These are phyloP conservation scores for Cynocephalus volans DNA, from an alignment of 2,113 vertebrate species.

Conservation along the genomic window DNA sequence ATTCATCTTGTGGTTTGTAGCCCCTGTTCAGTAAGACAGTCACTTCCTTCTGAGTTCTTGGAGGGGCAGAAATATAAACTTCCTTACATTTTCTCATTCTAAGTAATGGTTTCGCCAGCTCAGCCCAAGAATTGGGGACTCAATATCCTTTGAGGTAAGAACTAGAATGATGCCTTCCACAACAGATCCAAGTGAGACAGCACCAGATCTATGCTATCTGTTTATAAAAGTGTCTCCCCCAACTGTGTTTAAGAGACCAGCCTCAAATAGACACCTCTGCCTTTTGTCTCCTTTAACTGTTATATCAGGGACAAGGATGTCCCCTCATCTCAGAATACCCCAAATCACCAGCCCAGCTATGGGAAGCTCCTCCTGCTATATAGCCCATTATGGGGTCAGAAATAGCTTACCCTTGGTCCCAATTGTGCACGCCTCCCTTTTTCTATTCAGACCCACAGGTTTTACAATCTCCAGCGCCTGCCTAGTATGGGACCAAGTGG, in stretches of 20 bases:
- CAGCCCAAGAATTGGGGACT: neutral
- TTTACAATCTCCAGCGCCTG: neutral
- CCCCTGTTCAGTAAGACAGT: neutral
- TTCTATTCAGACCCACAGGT: neutral
- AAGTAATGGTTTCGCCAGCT: neutral
- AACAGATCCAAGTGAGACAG: neutral
- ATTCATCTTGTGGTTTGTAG: neutral
- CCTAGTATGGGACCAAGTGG: neutral
- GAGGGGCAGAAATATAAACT: neutral
- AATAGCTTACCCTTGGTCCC: neutral
- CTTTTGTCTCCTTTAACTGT: neutral
- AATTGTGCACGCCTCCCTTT: neutral
- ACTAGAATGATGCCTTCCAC: neutral
- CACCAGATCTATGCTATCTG: neutral
- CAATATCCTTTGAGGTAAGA: neutral
- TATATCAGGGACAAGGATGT: neutral
- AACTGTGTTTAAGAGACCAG: neutral
- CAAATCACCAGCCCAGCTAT: neutral
- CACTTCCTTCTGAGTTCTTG: neutral
- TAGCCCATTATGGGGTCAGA: neutral
- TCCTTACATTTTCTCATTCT: neutral
- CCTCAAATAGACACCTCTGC: neutral
- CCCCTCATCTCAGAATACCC: neutral
- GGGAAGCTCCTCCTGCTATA: neutral
- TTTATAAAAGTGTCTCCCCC: neutral